Percentiles rank a stretch among this genome's conserved stretches.
Evolutionary conservation across 2,797 vertebrate genomes (phyloP).

Genomic region (Gymnoscopelus braueri): DNA sequence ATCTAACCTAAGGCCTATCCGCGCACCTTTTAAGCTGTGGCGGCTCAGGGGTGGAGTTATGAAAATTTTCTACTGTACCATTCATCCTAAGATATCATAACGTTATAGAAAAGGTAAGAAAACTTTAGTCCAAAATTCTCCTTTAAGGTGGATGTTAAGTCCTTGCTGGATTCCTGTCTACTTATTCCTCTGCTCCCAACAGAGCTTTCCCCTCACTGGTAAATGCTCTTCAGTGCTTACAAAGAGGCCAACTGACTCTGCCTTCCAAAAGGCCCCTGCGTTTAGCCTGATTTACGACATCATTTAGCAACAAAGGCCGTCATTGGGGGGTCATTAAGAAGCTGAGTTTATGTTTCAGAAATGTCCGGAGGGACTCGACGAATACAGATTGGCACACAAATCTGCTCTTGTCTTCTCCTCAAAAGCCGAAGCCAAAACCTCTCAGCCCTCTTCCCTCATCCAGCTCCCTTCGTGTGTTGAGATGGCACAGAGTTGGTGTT

Average conservation of each 20-base stretch:
- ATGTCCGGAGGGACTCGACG: constrained; percentile 63
- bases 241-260: constrained; percentile 59
- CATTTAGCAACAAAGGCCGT: constrained; percentile 67
- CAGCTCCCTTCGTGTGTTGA: constrained; percentile 41
- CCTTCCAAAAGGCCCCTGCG: constrained; percentile 57
- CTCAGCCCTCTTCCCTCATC: constrained; percentile 42
- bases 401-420: constrained; percentile 68
- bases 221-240: constrained; percentile 57
- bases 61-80: too few species aligned
- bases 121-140: too few species aligned
- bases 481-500: constrained; percentile 63
- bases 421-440: constrained; percentile 55
- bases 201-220: constrained; percentile 49
- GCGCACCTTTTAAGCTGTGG: too few species aligned
- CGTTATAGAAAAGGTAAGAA: too few species aligned
- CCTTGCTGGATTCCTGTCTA: constrained; percentile 46
- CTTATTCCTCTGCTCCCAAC: constrained; percentile 39
- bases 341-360: constrained; percentile 73
- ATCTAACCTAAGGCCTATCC: too few species aligned
- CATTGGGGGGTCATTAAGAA: constrained; percentile 76
- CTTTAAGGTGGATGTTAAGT: constrained; percentile 39
- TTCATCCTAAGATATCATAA: too few species aligned
- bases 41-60: too few species aligned
- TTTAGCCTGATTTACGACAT: constrained; percentile 82
- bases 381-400: constrained; percentile 82